phyloP scores from a whole-genome alignment of 2,888 invertebrate genomes.

The Agriopis marginaria region DNA sequence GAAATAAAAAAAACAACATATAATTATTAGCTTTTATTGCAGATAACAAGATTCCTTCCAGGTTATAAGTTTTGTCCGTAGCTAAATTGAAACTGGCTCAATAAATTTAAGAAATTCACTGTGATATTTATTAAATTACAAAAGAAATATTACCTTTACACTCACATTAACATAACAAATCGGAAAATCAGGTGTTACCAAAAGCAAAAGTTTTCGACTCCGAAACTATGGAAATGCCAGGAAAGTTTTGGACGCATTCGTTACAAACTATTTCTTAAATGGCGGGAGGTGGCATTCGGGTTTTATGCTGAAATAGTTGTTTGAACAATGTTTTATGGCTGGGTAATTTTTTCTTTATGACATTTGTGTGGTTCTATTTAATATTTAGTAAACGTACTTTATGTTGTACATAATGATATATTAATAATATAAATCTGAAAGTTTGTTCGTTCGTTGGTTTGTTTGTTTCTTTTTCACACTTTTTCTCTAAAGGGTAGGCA shows the following conservation, averaged over 20 bases:
- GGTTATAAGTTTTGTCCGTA: no score
- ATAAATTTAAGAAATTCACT: background rate
- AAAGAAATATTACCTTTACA: constrained; percentile 5
- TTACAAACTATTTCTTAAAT: constrained; percentile 35
- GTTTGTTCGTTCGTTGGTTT: no score
- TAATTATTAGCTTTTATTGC: no score
- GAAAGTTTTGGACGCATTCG: constrained; percentile 33
- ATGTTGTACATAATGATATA: no score
- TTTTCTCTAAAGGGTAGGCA: no score
- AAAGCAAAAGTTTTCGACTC: constrained; percentile 33
- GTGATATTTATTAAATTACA: constrained; percentile 11
- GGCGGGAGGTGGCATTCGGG: constrained; percentile 9
- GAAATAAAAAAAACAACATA: no score
- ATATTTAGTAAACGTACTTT: no score
- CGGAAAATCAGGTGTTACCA: constrained; percentile 34
- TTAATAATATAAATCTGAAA: no score
- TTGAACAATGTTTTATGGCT: constrained; percentile 31
- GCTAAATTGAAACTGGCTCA: background rate
- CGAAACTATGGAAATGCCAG: constrained; percentile 43
- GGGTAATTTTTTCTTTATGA: background rate
- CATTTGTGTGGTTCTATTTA: no score
- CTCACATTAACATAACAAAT: constrained; percentile 33
- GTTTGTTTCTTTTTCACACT: no score
- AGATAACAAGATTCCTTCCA: no score
- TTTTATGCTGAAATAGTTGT: constrained; percentile 24